Conservation (phyloP, 1,140 invertebrate genomes). For the Ips typographus region DNA sequence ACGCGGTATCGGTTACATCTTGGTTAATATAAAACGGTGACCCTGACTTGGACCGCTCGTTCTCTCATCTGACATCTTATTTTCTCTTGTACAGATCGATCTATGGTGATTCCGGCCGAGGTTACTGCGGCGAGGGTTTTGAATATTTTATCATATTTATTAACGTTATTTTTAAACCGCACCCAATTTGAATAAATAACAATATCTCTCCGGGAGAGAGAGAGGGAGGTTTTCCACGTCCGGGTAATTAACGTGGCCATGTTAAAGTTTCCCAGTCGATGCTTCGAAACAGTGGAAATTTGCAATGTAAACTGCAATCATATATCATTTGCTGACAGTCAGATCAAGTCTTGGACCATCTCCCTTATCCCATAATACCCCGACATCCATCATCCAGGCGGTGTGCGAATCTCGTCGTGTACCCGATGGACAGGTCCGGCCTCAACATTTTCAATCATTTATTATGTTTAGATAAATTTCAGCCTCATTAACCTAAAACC, state of each 20-base stretch:
- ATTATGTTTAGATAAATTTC: too few species aligned
- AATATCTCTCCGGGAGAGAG: background rate
- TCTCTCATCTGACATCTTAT: background rate
- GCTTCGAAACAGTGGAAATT: constrained; percentile 33
- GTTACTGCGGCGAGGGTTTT: background rate
- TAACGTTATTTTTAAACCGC: background rate
- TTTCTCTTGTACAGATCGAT: background rate
- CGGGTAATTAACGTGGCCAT: constrained; percentile 15
- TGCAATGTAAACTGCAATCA: constrained; percentile 49
- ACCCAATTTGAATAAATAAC: background rate
- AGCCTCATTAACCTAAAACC: too few species aligned
- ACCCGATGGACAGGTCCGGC: background rate
- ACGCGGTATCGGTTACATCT: background rate
- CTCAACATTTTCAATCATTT: background rate
- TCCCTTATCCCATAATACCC: constrained; percentile 49
- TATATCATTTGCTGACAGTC: constrained; percentile 50
- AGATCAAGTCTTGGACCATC: constrained; percentile 50
- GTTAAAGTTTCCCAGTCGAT: constrained; percentile 9
- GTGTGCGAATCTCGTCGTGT: constrained; percentile 6
- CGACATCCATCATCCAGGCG: constrained; percentile 48
- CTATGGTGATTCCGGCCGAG: background rate
- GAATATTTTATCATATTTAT: constrained; percentile 5
- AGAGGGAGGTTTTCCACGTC: background rate
- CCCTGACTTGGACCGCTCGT: background rate
- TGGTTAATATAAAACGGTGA: background rate